These are phyloP conservation scores for Lutjanus campechanus DNA, from an alignment of 2,797 vertebrate species.

Conservation along the genomic window DNA sequence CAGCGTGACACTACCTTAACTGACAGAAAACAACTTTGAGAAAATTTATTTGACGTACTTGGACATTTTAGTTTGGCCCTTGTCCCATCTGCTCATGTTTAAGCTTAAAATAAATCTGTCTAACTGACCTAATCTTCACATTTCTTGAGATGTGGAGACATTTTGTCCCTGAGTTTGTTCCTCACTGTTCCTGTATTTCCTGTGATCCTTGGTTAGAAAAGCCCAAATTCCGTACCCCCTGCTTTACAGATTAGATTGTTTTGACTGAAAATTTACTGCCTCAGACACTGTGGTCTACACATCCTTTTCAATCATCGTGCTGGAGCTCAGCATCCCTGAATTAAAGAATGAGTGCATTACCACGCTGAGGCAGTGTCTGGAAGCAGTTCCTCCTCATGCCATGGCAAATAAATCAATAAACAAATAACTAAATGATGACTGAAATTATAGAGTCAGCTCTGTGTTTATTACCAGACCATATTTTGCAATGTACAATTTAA, in stretches of 20 bases:
- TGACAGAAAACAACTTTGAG: too few species aligned
- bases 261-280: neutral
- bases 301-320: neutral
- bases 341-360: neutral
- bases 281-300: neutral
- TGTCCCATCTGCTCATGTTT: too few species aligned
- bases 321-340: neutral
- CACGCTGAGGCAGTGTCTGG: too few species aligned
- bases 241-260: conserved; percentile 29
- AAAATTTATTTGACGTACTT: too few species aligned
- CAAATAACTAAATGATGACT: neutral
- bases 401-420: neutral
- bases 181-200: conserved; percentile 5
- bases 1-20: too few species aligned
- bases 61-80: too few species aligned
- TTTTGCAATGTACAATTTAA: neutral
- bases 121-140: neutral
- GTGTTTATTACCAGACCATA: neutral
- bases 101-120: neutral
- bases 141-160: neutral
- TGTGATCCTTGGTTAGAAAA: neutral
- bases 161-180: conserved; percentile 8
- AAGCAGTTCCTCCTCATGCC: neutral
- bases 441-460: neutral
- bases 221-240: neutral